A percentile compares a stretch with the other conserved stretches of the same genome.
phyloP scores from a whole-genome alignment of 2,113 vertebrate genomes.

The Spea bombifrons region DNA sequence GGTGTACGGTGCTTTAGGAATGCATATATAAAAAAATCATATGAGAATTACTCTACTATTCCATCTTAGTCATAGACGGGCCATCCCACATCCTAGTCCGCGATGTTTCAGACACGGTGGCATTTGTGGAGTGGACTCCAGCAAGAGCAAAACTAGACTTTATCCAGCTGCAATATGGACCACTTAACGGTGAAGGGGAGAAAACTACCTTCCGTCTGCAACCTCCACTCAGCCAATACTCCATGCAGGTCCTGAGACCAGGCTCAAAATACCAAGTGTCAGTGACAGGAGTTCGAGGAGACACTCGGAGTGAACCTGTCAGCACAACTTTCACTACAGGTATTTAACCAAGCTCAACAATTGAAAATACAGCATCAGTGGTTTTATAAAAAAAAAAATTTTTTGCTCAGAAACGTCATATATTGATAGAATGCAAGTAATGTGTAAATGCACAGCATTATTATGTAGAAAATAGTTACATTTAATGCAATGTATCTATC shows the following conservation, averaged over 20 bases:
- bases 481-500: neutral
- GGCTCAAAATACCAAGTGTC: constrained; percentile 82
- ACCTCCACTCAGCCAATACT: constrained; percentile 92
- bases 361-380: no score
- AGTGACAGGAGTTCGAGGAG: constrained; percentile 77
- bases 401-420: no score
- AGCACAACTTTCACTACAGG: constrained; percentile 86
- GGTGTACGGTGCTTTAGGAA: neutral
- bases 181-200: constrained; percentile 77
- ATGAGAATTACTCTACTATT: neutral
- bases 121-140: constrained; percentile 91
- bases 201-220: constrained; percentile 89
- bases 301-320: constrained; percentile 79
- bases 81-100: constrained; percentile 86
- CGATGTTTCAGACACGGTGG: constrained; percentile 90
- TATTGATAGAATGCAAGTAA: no score
- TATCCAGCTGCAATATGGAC: constrained; percentile 85
- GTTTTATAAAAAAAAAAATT: no score
- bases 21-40: neutral
- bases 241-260: constrained; percentile 87
- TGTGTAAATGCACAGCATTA: no score
- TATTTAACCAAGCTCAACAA: constrained; percentile 50
- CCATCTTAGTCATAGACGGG: constrained; percentile 81
- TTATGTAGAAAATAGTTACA: neutral
- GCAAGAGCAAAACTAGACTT: constrained; percentile 88